Conservation (phyloP, 2,888 invertebrate genomes). For the Ormia ochracea region DNA sequence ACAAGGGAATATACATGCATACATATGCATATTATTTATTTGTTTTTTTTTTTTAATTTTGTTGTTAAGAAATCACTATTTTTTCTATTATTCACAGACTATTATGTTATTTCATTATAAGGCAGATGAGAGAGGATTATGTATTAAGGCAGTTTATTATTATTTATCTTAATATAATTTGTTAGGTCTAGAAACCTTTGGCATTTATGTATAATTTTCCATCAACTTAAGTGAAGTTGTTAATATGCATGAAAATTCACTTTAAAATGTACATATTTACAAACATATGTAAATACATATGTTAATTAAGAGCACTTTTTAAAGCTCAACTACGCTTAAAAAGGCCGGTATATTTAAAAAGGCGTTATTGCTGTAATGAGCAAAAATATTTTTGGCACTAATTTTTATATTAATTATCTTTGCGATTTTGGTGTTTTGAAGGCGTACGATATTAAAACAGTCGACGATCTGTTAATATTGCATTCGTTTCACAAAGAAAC, state of each 20-base stretch:
- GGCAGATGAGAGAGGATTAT: constrained; percentile 47
- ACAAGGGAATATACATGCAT: not conserved
- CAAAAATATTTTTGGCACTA: not conserved
- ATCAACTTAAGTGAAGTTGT: not conserved
- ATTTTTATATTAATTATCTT: not conserved
- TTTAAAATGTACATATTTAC: too few relatives aligned
- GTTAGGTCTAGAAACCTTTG: not conserved
- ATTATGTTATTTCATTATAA: constrained; percentile 32
- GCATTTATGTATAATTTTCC: not conserved
- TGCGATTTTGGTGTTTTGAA: constrained; percentile 45
- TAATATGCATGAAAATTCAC: too few relatives aligned
- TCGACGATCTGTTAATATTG: constrained; percentile 26
- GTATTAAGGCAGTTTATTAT: constrained; percentile 36
- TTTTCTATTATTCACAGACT: constrained; percentile 53
- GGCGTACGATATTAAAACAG: constrained; percentile 24
- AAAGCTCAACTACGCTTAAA: not conserved
- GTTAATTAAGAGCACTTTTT: not conserved
- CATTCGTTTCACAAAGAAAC: constrained; percentile 29
- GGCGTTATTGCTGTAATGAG: not conserved
- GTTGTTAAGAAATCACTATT: constrained; percentile 47
- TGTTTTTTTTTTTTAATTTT: not conserved
- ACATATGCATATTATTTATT: not conserved
- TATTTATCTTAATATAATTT: not conserved
- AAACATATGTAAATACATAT: too few relatives aligned
- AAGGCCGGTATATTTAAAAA: not conserved